Evolutionary conservation across 2,113 vertebrate genomes (phyloP).

Genomic region (Anser brachyrhynchus): DNA sequence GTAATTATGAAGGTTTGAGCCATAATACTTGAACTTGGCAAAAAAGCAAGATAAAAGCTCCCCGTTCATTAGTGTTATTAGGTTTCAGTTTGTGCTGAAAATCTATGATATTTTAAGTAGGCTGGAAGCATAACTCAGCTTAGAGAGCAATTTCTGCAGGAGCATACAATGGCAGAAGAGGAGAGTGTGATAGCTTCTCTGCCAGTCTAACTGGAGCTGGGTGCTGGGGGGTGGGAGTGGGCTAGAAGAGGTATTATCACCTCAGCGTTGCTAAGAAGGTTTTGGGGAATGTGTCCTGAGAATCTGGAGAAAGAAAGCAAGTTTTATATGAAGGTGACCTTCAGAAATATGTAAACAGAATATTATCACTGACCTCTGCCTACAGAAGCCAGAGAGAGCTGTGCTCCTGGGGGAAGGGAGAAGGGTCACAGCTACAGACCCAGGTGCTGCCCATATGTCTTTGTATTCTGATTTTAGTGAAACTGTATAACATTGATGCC

Average conservation of each 20-base stretch:
- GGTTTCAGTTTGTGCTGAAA: slow-evolving; percentile 31
- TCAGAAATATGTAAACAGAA: background rate
- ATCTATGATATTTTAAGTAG: slow-evolving; percentile 47
- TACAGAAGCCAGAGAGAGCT: background rate
- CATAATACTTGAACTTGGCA: slow-evolving; percentile 34
- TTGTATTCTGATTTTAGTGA: background rate
- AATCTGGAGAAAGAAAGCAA: background rate
- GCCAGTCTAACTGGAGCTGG: background rate
- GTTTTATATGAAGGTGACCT: background rate
- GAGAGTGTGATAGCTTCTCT: background rate
- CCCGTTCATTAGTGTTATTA: slow-evolving; percentile 43
- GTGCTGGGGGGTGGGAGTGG: background rate
- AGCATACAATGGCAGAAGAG: background rate
- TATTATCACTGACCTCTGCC: background rate
- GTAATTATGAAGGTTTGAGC: slow-evolving; percentile 47
- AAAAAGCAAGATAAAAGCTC: slow-evolving; percentile 48
- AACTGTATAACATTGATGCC: background rate
- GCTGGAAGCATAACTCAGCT: background rate
- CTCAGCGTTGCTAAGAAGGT: background rate
- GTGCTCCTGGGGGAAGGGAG: background rate
- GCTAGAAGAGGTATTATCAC: background rate
- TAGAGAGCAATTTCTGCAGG: slow-evolving; percentile 12
- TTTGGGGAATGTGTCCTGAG: background rate
- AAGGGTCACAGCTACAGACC: background rate
- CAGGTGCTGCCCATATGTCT: slow-evolving; percentile 40